Base-by-base conservation (phyloP, 2,888 invertebrate genomes). In the Ennomos fuscantarius region DNA sequence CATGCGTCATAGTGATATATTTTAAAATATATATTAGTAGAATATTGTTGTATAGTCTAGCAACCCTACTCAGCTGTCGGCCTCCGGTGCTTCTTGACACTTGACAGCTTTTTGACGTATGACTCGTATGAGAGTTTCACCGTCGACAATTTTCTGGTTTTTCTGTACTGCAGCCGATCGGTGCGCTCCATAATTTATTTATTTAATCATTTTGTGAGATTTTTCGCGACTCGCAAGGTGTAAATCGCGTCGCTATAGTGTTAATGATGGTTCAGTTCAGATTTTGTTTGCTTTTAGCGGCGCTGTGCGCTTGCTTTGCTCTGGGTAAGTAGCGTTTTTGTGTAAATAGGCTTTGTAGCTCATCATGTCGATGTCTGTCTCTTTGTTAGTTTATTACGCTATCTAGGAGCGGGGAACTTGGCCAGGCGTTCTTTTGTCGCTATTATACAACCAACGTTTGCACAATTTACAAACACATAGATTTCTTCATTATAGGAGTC, bases 221-320 rank as follows among this genome's bases (percentile, higher is more conserved):
- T 76, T 69, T 75, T 74, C 60, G 66, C 67, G 65, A 66, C 46
- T 44, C 53, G 45, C 60, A 54, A 69, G 56, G 55, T 53, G 62
- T 54, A 58, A 61, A 55, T 66, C 58, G 60, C 62, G 63, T 69
- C 54, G 61, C 42, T 70, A 66, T 66, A 69, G 40, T 62, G 66
- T 37, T 40, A 81, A 51, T 72, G 74, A 90, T 87, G 89, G 76
- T 79, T 67, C 74, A 76, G 62, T 73, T 83, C 55, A 81, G 77
- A 71, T 76, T 81, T 80, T 85, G 68, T 70, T 77, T 86, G 65
- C 66, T 88, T 48, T 68, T 86, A 60, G 83, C 80, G 13, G 81
- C 84, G 63, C 53, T 89, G 54, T 83, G 84, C 75, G 81, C 86
- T 70, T 76, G 81, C 65, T 72, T 73, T 41, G 72, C 79, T 58